These are phyloP conservation scores for Charanyca ferruginea DNA, from an alignment of 2,888 invertebrate species.

Conservation along the genomic window DNA sequence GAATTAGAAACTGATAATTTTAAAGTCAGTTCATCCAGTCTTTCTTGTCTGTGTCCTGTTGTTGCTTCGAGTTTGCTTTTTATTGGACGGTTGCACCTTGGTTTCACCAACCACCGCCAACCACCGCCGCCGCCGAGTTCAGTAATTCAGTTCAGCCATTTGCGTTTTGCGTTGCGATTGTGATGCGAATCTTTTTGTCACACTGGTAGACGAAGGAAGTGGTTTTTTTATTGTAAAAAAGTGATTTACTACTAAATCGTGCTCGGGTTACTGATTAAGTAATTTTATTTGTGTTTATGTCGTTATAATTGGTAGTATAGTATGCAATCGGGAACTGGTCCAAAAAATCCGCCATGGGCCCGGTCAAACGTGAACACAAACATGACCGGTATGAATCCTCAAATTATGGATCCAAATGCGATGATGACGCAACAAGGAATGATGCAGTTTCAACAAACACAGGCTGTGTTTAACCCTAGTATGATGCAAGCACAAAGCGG, in stretches of 20 bases:
- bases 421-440: slow-evolving; percentile 93
- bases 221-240: slow-evolving; percentile 1
- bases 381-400: slow-evolving; percentile 93
- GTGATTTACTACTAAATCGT: not conserved
- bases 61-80: not conserved
- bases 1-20: not conserved
- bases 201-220: not conserved
- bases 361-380: slow-evolving; percentile 90
- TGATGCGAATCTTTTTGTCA: slow-evolving; percentile 14
- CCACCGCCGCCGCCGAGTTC: too few relatives aligned
- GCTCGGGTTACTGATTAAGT: not conserved
- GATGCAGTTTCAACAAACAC: slow-evolving; percentile 94
- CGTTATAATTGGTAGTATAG: slow-evolving; percentile 87
- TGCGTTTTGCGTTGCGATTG: not conserved
- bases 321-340: slow-evolving; percentile 91
- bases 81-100: too few relatives aligned
- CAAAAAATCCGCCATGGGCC: slow-evolving; percentile 96
- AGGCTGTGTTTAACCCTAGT: slow-evolving; percentile 92
- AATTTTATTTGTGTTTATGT: slow-evolving; percentile 43
- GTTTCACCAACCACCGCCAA: not conserved
- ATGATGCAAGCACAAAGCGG: slow-evolving; percentile 93
- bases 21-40: not conserved
- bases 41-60: not conserved
- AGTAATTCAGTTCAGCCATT: slow-evolving; percentile 13
- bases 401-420: slow-evolving; percentile 92